Base-by-base conservation (phyloP, 2,888 invertebrate genomes). In the Ophioninae sp. region DNA sequence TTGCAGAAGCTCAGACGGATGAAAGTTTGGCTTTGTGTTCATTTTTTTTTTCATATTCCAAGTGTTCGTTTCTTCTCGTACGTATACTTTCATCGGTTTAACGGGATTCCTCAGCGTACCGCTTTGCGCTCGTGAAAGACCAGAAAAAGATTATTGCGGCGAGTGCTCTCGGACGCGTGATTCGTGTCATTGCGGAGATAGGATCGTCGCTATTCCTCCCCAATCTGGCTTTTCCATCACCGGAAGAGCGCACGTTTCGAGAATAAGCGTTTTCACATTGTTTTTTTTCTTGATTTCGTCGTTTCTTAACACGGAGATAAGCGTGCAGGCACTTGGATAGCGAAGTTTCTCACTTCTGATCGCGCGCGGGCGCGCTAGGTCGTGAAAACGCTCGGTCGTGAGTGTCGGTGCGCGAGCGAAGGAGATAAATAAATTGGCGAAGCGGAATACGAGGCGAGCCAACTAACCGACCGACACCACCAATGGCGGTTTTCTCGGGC, bases 381-480 rank as follows among this genome's bases (percentile, higher is more conserved):
- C 59, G 64, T 44, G 67, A 77, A 61, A 59, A 72, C 80, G 23
- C 62, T 65, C 57, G 50, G 23, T 30, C 30, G 30, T 30, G 6
- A 13, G 17, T 50, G 50, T 50, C 17, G 30, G 23, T 56, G 72
- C 50, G 7, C 50, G 57, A 39, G 65, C 39, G 21, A 62, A 74
- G 67, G 67, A 78, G 84, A 84, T 81, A 81, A 82, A 84, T 84
- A 84, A 78, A 85, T 80, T 81, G 77, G 77, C 78, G 77, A 86
- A 85, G 85, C 85, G 85, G 81, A 83, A 77, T 82, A 50, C 50
- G 50, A 50, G 50, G 50, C 39, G 82, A 83, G 84, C 81, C 74
- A 81, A 81, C 76, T 85, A 84, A 84, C 85, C 50, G 50, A 50
- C 50, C 50, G 17, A 50, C 50, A 17, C 50, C 50, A 50, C 50